phyloP scores from a whole-genome alignment of 2,113 vertebrate species.

The Tautogolabrus adspersus region DNA sequence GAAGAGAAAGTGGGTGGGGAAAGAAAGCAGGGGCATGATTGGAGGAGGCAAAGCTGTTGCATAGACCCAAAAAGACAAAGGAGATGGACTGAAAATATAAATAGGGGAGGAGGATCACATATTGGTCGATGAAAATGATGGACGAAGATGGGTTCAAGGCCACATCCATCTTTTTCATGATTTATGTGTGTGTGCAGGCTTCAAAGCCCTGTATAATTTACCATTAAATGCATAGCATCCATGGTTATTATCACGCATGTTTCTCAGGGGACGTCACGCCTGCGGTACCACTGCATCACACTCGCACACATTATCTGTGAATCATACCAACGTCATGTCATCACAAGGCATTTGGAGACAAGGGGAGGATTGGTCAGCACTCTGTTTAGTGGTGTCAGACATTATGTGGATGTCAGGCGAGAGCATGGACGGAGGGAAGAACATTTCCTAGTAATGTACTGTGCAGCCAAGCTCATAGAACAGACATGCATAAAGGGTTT shows the following conservation, averaged over 20 bases:
- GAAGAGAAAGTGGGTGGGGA: slow-evolving; percentile 63
- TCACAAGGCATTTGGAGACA: slow-evolving; percentile 4
- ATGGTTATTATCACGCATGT: slow-evolving; percentile 14
- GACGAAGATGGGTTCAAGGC: slow-evolving; percentile 22
- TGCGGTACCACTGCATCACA: background rate
- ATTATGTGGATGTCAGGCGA: slow-evolving; percentile 12
- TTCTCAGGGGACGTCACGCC: background rate
- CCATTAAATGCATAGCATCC: slow-evolving; percentile 6
- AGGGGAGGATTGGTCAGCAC: slow-evolving; percentile 45
- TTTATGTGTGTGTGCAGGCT: slow-evolving; percentile 22
- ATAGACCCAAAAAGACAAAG: slow-evolving; percentile 58
- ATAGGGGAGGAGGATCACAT: slow-evolving; percentile 13
- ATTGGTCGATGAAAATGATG: slow-evolving; percentile 13
- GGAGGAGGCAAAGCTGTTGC: slow-evolving; percentile 57
- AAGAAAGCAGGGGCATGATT: slow-evolving; percentile 50
- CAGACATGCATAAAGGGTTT: slow-evolving; percentile 1
- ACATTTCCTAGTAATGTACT: slow-evolving; percentile 31
- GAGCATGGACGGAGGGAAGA: slow-evolving; percentile 3
- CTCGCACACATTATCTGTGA: slow-evolving; percentile 20
- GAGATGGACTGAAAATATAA: slow-evolving; percentile 31
- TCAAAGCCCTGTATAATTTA: slow-evolving; percentile 28
- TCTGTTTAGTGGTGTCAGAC: slow-evolving; percentile 38
- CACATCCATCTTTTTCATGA: slow-evolving; percentile 45
- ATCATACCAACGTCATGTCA: slow-evolving; percentile 29
- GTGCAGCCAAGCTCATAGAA: slow-evolving; percentile 11